These are phyloP conservation scores for Urechis unicinctus DNA, from an alignment of 2,888 invertebrate species.

Conservation along the genomic window DNA sequence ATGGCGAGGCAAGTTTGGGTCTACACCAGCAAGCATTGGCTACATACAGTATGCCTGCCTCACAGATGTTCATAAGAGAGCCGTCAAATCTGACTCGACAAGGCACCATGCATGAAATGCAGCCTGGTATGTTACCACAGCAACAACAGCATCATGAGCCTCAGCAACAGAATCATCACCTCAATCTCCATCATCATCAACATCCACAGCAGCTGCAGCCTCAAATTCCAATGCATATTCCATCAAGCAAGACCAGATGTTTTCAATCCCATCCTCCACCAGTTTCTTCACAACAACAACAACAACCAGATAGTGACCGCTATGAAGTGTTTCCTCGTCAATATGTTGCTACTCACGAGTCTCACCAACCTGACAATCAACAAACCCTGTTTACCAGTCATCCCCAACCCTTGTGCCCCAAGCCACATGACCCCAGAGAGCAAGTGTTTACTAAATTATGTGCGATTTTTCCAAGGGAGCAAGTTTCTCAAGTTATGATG, in stretches of 20 bases:
- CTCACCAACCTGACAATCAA: neutral
- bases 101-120: too few species aligned
- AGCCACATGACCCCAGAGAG: constrained; percentile 61
- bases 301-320: constrained; percentile 1
- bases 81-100: too few species aligned
- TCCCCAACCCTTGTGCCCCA: constrained; percentile 3
- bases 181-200: too few species aligned
- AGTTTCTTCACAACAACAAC: too few species aligned
- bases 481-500: constrained; percentile 82
- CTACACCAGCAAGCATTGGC: too few species aligned
- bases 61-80: too few species aligned
- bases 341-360: too few species aligned
- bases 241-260: neutral
- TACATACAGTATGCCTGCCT: too few species aligned
- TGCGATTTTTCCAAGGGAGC: constrained; percentile 84
- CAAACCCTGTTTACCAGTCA: neutral
- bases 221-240: too few species aligned
- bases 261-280: neutral
- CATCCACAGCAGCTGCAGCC: too few species aligned
- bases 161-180: too few species aligned
- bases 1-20: too few species aligned
- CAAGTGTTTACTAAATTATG: constrained; percentile 80
- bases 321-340: neutral
- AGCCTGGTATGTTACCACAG: neutral
- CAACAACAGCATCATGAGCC: neutral